A percentile compares a stretch with the other conserved stretches of the same genome.
Evolutionary conservation across 2,797 vertebrate species (phyloP).

Genomic region (Alca torda): DNA sequence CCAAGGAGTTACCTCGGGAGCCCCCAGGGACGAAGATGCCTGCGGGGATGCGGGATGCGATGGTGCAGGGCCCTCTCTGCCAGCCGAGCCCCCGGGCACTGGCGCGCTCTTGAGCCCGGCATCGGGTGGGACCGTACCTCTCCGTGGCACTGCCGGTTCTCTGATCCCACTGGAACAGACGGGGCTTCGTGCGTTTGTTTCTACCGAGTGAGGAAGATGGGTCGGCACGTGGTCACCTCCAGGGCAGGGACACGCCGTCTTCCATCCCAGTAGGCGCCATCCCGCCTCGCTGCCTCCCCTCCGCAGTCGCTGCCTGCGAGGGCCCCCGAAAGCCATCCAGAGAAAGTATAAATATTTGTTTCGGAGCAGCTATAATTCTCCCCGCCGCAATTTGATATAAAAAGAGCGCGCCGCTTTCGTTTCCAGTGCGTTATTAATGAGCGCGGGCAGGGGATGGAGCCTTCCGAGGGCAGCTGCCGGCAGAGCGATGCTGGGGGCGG

Average conservation of each 20-base stretch:
- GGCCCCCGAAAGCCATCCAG: background rate
- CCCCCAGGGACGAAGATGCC: background rate
- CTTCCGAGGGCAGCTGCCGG: background rate
- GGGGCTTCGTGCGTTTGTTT: background rate
- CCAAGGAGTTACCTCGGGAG: fast-evolving
- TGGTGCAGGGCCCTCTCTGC: background rate
- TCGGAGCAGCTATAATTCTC: too few relatives aligned
- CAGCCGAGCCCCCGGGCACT: background rate
- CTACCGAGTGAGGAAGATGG: fast-evolving
- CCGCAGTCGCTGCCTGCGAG: fast-evolving
- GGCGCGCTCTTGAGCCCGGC: background rate
- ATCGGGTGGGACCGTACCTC: background rate
- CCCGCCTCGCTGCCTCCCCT: background rate
- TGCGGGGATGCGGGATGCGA: fast-evolving
- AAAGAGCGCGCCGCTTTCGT: fast-evolving
- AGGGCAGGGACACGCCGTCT: fast-evolving
- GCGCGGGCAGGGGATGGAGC: background rate
- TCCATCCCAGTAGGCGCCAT: fast-evolving
- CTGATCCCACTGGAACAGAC: background rate
- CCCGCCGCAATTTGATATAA: fast-evolving
- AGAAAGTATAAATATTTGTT: too few relatives aligned
- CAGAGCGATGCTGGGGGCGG: background rate
- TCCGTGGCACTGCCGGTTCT: background rate
- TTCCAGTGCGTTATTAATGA: background rate
- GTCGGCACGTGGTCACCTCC: background rate